Evolutionary conservation across 2,797 vertebrate species (phyloP), one percentile per base, ranked within the genome.

Genomic region (Rhinoraja longicauda): DNA sequence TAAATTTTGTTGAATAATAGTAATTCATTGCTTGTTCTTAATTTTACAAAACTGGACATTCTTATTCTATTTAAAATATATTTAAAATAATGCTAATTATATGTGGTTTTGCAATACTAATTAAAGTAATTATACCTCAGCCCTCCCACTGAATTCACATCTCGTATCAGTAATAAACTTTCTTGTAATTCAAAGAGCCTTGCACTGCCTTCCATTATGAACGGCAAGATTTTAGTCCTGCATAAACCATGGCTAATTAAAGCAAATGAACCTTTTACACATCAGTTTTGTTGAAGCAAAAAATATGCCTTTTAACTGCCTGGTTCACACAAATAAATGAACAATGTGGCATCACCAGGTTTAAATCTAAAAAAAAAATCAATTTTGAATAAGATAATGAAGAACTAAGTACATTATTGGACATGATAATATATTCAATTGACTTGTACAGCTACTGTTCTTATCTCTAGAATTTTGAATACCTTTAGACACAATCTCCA

Each of bases 401-500:
- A 75, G 39, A 92, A 53, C 70, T 92, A 70, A 39, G 21, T 92
- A 73, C 90, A 75, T 75, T 92, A 45, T 75, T 75, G 45, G 70
- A n/a, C 70, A 19, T 92, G 90, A 45, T 92, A 70, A 72, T 73
- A 73, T 92, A 53, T 92, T 13, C 53, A 92, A 92, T 92, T 92
- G 88, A 72, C 39, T 45, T 45, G 39, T 24, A 45, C 67, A 91
- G 70, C 72, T 92, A 73, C 36, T 92, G 70, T 92, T 75, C 67
- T 53, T 75, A 75, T 92, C 45, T 70, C 67, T 75, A 17, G 12
- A 92, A 70, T 92, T 90, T 72, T 70, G 90, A 91, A 91, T 91
- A 73, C 90, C 90, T 91, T 72, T 45, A 73, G 90, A 73, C 70
- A 92, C 90, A 75, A 92, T 92, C 75, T 73, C 90, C 24, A 75